These are phyloP conservation scores for Neosalanx taihuensis DNA, from an alignment of 2,797 vertebrate species.

Conservation along the genomic window DNA sequence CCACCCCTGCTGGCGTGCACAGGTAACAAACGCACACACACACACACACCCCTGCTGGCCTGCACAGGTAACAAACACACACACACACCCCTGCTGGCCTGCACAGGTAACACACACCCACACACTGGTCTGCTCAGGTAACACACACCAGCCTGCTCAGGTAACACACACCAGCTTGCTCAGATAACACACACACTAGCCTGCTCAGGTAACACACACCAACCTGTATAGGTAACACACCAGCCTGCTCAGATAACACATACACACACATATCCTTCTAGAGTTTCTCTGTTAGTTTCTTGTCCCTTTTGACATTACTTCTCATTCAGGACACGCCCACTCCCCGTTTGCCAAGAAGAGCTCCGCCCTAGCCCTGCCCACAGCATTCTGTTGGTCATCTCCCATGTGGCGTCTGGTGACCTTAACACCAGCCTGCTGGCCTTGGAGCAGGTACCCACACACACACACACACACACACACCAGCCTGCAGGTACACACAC, in stretches of 20 bases:
- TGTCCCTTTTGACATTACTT: not conserved
- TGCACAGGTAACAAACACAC: not conserved
- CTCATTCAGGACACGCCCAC: constrained; percentile 70
- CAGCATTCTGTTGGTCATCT: constrained; percentile 83
- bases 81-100: not conserved
- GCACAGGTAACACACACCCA: not conserved
- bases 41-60: not conserved
- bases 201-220: too few relatives aligned
- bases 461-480: not conserved
- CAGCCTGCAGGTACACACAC: not conserved
- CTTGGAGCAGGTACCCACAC: constrained; percentile 76
- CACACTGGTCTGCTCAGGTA: too few relatives aligned
- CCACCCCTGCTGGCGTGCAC: constrained; percentile 72
- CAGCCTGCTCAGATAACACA: too few relatives aligned
- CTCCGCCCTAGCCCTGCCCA: constrained; percentile 82
- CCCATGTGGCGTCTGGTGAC: constrained; percentile 83
- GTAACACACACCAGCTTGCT: constrained; percentile 37
- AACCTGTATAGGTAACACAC: too few relatives aligned
- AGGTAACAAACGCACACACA: not conserved
- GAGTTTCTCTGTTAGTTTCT: not conserved
- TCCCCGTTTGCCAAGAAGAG: constrained; percentile 80
- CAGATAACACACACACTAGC: constrained; percentile 69
- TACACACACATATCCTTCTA: not conserved
- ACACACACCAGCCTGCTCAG: not conserved
- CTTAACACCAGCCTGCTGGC: constrained; percentile 82